phyloP scores from a whole-genome alignment of 2,113 vertebrate genomes.

The Rhodinocichla rosea region DNA sequence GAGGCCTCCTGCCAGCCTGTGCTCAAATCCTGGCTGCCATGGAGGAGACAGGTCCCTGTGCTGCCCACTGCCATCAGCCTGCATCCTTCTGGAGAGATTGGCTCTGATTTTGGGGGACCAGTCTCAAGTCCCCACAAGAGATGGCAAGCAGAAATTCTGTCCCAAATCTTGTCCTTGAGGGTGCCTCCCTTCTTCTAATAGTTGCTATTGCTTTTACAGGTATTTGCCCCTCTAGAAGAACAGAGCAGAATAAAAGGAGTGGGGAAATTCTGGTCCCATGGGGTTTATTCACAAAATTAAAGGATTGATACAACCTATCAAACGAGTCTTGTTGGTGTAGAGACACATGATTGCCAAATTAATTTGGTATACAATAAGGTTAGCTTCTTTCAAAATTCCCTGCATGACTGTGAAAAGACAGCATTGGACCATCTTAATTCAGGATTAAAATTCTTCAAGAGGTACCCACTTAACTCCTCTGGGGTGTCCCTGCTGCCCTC shows the following conservation, averaged over 20 bases:
- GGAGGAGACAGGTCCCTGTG: background rate
- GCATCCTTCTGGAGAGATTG: background rate
- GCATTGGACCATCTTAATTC: background rate
- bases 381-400: background rate
- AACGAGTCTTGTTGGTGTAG: background rate
- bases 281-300: background rate
- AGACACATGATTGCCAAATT: background rate
- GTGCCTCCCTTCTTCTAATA: background rate
- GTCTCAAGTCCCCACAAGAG: background rate
- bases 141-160: background rate
- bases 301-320: background rate
- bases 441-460: background rate
- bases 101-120: background rate
- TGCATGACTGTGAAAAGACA: fast-evolving
- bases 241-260: background rate
- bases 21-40: background rate
- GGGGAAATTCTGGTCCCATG: background rate
- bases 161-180: background rate
- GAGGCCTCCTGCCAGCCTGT: background rate
- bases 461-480: background rate
- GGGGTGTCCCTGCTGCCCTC: background rate
- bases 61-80: background rate
- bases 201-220: background rate
- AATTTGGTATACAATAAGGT: background rate
- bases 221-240: background rate